phyloP scores from a whole-genome alignment of 2,797 vertebrate species.

The Platyrinchus mystaceus region DNA sequence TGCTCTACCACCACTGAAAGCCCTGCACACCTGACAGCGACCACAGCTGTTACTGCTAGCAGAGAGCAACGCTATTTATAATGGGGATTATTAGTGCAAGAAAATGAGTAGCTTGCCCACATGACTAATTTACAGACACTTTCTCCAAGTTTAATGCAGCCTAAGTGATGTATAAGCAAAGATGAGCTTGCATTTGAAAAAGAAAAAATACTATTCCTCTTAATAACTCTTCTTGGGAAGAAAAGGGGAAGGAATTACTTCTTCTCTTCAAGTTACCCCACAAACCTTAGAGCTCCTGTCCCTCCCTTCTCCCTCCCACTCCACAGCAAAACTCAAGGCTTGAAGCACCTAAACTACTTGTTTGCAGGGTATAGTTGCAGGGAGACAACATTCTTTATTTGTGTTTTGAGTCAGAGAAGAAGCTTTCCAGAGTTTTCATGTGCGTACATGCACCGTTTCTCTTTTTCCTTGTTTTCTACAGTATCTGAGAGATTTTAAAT shows the following conservation, averaged over 20 bases:
- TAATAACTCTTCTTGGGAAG: not conserved
- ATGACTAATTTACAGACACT: not conserved
- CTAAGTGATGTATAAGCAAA: not conserved
- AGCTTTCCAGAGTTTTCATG: not conserved
- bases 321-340: not conserved
- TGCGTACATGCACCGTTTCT: fast-evolving
- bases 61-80: not conserved
- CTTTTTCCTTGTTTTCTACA: not conserved
- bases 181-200: not conserved
- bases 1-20: not conserved
- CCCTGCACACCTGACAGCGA: not conserved
- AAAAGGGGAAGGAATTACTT: not conserved
- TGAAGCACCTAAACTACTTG: not conserved
- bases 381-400: not conserved
- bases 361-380: not conserved
- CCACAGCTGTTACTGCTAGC: not conserved
- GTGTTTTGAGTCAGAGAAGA: not conserved
- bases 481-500: not conserved
- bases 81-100: not conserved
- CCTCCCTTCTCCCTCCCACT: not conserved
- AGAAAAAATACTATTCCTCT: not conserved
- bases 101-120: not conserved
- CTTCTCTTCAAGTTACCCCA: not conserved
- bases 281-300: not conserved
- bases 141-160: not conserved